Evolutionary conservation across 1,140 invertebrate species (phyloP), one percentile per base, ranked within the genome.

Genomic region (Colletes gigas): DNA sequence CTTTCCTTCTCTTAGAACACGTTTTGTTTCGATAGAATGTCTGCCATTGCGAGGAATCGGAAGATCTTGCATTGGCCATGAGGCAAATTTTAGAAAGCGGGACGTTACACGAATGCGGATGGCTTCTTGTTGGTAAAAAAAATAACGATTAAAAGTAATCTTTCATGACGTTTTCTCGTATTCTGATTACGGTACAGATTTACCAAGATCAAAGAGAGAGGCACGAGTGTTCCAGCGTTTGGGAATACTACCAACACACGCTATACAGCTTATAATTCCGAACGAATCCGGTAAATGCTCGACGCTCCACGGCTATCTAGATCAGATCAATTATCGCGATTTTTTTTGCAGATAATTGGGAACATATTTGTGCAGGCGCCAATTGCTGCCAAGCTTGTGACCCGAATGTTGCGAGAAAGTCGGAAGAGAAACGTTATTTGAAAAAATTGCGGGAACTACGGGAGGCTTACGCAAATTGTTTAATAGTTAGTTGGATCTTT

Each of bases 181-280:
- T 79, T 14, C 9, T 9, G 44, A 8, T 47, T 47, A 2, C 47
- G 7, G 41, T 6, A 17, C 30, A 91, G 90, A 90, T 87, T 87
- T 94, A 79, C 92, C 94, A 6, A 92, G 91, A 84, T 94, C 83
- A 14, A 91, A 89, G 73, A 73, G 74, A 17, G 94, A 94, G 86
- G 94, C 94, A 9, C 89, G 90, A 81, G 82, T 85, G 41, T 80
- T 94, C 17, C 90, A 94, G 71, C 88, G 89, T 60, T 59, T 81
- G 47, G 94, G 94, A 9, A 91, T 95, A 57, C 83, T 94, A 71
- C 94, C 94, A 5, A 94, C 94, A 6, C 94, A 94, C 59, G 93
- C 94, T 6, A 85, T 95, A 52, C 92, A 94, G 68, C 87, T 95
- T 17, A 88, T 93, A 63, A 69, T 68, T 12, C 68, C 67, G 1